Conservation (phyloP, 92 coral and sea anemone genomes). For the Desmophyllum pertusum region DNA sequence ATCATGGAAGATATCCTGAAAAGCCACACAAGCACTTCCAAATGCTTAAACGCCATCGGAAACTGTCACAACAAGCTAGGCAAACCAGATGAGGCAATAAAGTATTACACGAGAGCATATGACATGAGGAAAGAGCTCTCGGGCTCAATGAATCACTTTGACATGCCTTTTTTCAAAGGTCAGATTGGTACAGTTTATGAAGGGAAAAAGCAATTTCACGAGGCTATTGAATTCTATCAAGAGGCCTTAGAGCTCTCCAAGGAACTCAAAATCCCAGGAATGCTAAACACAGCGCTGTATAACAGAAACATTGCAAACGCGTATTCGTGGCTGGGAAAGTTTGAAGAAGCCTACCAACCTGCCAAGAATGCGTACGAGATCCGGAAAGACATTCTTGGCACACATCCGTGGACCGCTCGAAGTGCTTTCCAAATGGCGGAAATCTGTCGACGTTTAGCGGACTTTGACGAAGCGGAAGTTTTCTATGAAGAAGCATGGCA, state of each 20-base stretch:
- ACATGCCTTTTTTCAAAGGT: conserved; percentile 53
- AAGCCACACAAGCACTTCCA: conserved; percentile 60
- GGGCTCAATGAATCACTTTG: conserved; percentile 52
- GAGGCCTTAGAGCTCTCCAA: conserved; percentile 60
- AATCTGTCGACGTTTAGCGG: conserved; percentile 14
- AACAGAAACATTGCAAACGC: conserved; percentile 68
- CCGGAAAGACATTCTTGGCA: conserved; percentile 61
- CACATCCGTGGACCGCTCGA: conserved; percentile 47
- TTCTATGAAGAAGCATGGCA: conserved; percentile 54
- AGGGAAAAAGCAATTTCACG: conserved; percentile 4
- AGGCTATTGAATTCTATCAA: conserved; percentile 45
- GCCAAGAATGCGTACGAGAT: conserved; percentile 55
- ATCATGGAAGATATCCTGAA: conserved; percentile 34
- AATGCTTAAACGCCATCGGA: conserved; percentile 61
- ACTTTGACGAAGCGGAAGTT: conserved; percentile 43
- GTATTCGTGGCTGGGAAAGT: conserved; percentile 30
- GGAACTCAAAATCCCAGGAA: conserved; percentile 49
- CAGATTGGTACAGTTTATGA: conserved; percentile 65
- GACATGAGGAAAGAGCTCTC: conserved; percentile 57
- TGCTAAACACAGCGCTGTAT: conserved; percentile 43
- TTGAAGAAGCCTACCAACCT: conserved; percentile 20
- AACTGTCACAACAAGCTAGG: conserved; percentile 44
- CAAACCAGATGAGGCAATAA: conserved; percentile 33
- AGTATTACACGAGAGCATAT: conserved; percentile 41
- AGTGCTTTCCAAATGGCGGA: conserved; percentile 67